phyloP scores from a whole-genome alignment of 2,888 invertebrate species.

The Drosophila mettleri region DNA sequence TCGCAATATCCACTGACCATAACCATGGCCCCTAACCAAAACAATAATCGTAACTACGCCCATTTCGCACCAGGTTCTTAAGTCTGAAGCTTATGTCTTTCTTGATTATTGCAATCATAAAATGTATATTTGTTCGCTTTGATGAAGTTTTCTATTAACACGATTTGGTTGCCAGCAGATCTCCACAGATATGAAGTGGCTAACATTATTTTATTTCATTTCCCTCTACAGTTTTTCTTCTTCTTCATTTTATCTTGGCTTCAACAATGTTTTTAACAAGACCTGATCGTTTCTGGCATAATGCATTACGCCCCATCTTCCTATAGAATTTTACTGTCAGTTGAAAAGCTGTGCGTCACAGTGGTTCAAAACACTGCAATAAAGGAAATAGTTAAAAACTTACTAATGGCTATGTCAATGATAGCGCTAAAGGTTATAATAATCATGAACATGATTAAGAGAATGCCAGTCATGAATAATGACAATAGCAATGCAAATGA shows the following conservation, averaged over 20 bases:
- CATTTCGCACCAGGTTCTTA: constrained; percentile 36
- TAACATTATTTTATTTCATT: constrained; percentile 22
- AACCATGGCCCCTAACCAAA: constrained; percentile 31
- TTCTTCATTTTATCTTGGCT: constrained; percentile 3
- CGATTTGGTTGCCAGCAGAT: constrained; percentile 49
- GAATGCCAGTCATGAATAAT: neutral
- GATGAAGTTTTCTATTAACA: constrained; percentile 66
- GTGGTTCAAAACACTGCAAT: constrained; percentile 16
- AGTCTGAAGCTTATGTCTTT: constrained; percentile 42
- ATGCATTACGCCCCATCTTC: constrained; percentile 36
- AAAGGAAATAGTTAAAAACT: neutral
- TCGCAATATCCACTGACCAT: constrained; percentile 60
- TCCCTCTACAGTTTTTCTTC: neutral
- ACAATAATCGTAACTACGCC: constrained; percentile 41
- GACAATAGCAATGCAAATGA: neutral
- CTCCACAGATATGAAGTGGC: constrained; percentile 15
- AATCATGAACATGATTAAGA: neutral
- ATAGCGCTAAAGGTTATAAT: neutral
- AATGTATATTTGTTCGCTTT: constrained; percentile 61
- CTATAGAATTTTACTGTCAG: constrained; percentile 40
- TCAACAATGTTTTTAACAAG: constrained; percentile 50
- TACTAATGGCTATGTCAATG: neutral
- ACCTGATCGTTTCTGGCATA: constrained; percentile 65
- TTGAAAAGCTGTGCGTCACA: constrained; percentile 18
- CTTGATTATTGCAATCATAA: constrained; percentile 70